These are phyloP conservation scores for Macrophya alboannulata DNA, from an alignment of 2,888 invertebrate genomes.

Conservation along the genomic window DNA sequence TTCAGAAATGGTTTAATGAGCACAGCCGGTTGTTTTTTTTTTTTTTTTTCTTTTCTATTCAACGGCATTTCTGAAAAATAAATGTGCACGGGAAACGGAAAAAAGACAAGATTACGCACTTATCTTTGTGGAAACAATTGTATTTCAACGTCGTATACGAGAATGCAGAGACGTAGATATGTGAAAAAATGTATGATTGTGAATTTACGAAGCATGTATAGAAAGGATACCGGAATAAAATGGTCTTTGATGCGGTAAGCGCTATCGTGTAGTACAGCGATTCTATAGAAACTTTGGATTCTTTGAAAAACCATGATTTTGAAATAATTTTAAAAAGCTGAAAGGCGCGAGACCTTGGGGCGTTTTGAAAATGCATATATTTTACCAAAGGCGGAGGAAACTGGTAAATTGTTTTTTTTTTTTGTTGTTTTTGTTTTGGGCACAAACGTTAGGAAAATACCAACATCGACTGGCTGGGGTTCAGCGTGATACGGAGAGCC, in stretches of 20 bases:
- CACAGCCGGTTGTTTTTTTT: neutral
- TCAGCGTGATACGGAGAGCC: constrained; percentile 56
- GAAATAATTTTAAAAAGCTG: neutral
- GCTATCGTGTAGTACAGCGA: no score
- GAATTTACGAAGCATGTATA: neutral
- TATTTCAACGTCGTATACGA: neutral
- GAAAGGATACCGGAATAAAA: neutral
- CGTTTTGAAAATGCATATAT: neutral
- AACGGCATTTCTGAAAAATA: neutral
- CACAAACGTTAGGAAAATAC: constrained; percentile 15
- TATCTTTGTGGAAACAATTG: constrained; percentile 14
- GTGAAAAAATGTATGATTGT: neutral
- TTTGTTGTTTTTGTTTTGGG: no score
- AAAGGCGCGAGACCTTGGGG: neutral
- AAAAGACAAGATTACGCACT: constrained; percentile 6
- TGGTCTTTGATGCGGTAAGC: neutral
- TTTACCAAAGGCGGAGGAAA: neutral
- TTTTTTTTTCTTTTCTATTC: neutral
- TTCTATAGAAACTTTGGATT: neutral
- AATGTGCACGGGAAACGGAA: neutral
- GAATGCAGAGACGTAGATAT: neutral
- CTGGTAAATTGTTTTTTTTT: no score
- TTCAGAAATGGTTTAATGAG: neutral
- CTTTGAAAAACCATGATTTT: neutral
- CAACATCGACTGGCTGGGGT: neutral